A percentile compares a stretch with the other conserved stretches of the same genome.
These are phyloP conservation scores for Anastatus disparis DNA, from an alignment of 1,140 invertebrate species.

Conservation along the genomic window DNA sequence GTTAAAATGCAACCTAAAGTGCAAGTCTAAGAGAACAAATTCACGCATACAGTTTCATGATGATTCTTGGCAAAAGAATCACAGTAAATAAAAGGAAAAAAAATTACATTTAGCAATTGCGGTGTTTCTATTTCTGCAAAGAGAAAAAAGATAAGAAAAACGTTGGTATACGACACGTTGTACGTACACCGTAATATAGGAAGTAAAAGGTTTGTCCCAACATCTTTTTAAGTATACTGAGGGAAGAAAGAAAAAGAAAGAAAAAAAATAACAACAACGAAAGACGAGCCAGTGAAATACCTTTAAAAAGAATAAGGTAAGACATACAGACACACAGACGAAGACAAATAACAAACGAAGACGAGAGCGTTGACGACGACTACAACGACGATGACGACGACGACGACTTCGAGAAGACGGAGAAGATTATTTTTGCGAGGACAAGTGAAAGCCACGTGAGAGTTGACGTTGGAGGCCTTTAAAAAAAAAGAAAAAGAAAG, in stretches of 20 bases:
- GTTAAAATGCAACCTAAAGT: not conserved
- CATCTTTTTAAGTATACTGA: slow-evolving; percentile 8
- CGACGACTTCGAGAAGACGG: slow-evolving; percentile 44
- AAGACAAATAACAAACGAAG: too few relatives aligned
- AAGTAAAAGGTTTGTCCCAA: slow-evolving; percentile 27
- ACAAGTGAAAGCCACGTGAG: slow-evolving; percentile 63
- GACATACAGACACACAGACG: not conserved
- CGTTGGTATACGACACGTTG: not conserved
- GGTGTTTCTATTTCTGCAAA: slow-evolving; percentile 12
- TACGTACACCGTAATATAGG: not conserved
- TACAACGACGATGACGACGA: too few relatives aligned
- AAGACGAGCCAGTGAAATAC: slow-evolving; percentile 2
- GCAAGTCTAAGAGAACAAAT: not conserved
- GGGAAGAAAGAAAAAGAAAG: not conserved
- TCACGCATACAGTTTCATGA: not conserved
- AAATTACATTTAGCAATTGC: slow-evolving; percentile 16
- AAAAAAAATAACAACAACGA: not conserved
- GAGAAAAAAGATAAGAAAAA: slow-evolving; percentile 11
- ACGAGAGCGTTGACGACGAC: too few relatives aligned
- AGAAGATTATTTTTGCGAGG: too few relatives aligned
- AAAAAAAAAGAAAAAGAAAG: too few relatives aligned
- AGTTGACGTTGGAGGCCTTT: slow-evolving; percentile 46
- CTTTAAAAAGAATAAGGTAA: slow-evolving; percentile 9
- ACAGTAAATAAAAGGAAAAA: not conserved
- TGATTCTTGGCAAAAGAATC: not conserved